Conservation (phyloP, 2,797 vertebrate genomes). For the Pteropus rufus region DNA sequence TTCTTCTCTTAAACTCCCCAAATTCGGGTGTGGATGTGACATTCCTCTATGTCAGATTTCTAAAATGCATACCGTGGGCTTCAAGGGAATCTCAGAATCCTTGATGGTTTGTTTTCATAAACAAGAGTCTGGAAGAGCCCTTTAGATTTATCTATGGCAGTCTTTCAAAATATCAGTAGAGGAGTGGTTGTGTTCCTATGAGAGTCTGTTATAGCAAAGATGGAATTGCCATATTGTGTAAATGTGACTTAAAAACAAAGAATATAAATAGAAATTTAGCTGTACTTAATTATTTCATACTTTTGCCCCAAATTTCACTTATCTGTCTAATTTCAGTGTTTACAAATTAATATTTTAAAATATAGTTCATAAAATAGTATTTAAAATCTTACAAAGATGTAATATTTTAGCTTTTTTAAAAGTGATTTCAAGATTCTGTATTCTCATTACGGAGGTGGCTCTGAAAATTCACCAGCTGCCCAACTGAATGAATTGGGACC, state of each 20-base stretch:
- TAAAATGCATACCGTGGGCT: background rate
- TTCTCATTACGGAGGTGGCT: background rate
- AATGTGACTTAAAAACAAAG: background rate
- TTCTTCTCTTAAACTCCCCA: background rate
- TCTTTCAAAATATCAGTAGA: background rate
- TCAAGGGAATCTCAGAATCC: background rate
- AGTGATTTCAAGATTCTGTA: background rate
- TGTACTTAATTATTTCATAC: background rate
- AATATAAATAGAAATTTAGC: background rate
- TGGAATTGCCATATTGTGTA: background rate
- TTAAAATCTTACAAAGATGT: background rate
- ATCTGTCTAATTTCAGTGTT: background rate
- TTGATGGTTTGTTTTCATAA: background rate
- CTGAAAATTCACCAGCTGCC: background rate
- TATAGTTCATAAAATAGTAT: background rate
- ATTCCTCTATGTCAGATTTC: background rate
- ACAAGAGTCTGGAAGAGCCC: background rate
- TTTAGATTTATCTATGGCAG: background rate
- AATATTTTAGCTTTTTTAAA: background rate
- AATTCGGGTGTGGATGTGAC: background rate
- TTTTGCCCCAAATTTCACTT: background rate
- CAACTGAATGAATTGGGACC: background rate
- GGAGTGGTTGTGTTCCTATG: background rate
- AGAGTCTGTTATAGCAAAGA: background rate
- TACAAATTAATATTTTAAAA: background rate